phyloP scores from a whole-genome alignment of 2,113 vertebrate species.

The Prunella fulvescens region DNA sequence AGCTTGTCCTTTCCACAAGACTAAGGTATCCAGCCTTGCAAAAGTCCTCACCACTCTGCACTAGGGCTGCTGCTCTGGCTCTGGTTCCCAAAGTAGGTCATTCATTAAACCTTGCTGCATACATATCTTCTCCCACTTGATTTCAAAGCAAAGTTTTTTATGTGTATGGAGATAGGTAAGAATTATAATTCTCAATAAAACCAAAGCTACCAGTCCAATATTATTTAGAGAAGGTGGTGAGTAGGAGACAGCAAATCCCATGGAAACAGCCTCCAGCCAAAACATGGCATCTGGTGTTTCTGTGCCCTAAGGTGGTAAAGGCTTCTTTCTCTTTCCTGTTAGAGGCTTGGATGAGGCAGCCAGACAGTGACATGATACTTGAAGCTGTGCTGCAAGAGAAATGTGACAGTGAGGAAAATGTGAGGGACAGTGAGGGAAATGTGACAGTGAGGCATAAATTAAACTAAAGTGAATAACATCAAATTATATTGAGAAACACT shows the following conservation, averaged over 20 bases:
- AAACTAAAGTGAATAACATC: neutral
- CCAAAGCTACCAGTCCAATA: neutral
- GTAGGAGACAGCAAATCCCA: neutral
- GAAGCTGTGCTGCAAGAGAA: neutral
- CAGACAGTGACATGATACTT: neutral
- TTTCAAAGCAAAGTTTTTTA: neutral
- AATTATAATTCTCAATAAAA: neutral
- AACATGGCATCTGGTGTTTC: neutral
- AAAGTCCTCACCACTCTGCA: neutral
- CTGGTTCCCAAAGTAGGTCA: neutral
- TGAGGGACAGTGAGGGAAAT: neutral
- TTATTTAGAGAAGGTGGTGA: neutral
- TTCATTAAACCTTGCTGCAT: neutral
- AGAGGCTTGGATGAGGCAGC: neutral
- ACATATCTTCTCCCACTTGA: neutral
- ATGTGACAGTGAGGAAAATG: neutral
- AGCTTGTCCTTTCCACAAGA: neutral
- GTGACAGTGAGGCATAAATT: neutral
- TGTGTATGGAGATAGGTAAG: neutral
- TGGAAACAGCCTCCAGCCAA: neutral
- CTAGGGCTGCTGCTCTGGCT: neutral
- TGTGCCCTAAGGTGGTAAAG: neutral
- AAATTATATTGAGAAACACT: neutral
- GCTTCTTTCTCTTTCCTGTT: neutral
- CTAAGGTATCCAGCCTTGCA: neutral